Evolutionary conservation across 37 sponge, comb jelly and placozoan genomes (phyloP), one percentile per base, ranked within the genome.

Genomic region (Beroe ovata): DNA sequence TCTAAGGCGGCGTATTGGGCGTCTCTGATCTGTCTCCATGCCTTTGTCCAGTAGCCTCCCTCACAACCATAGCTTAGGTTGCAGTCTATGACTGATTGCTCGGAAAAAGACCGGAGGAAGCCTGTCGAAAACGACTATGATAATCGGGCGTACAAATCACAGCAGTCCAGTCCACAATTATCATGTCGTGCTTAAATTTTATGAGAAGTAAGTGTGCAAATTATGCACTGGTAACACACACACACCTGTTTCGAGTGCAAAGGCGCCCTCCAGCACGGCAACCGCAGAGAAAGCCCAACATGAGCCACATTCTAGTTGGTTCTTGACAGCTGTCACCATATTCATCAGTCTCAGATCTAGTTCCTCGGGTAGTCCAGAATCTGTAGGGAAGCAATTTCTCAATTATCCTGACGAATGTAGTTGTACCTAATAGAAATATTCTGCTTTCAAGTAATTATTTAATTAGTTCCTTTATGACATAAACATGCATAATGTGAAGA

Each of bases 241-340:
- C 21, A 26, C 34, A 66, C 69, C 69, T 66, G 69, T 66, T 1
- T 34, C 69, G 3, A 33, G 33, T 11, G 69, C 69, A 16, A 66
- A 66, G 1, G 69, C 69, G 2, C 69, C 69, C 36, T 66, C 69
- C 33, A 66, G 35, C 2, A 30, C 69, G 8, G 35, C 69, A 2
- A 66, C 69, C 16, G 36, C 69, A 29, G 32, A 34, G 16, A 66
- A 66, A 33, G 69, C 69, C 69, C 69, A 66, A 33, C 69, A 66
- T 4, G 69, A 66, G 1, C 18, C 16, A 33, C 69, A 66, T 37
- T 29, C 16, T 2, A 26, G 35, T 37, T 66, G 69, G 69, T 66
- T 30, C 30, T 33, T 66, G 18, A 16, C 36, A 2, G 32, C 35
- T 2, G 69, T 34, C 4, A 66, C 63, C 28, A 62, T 14, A 23